Evolutionary conservation across 2,113 vertebrate species (phyloP), one percentile per base, ranked within the genome.

Genomic region (Salminus brasiliensis): DNA sequence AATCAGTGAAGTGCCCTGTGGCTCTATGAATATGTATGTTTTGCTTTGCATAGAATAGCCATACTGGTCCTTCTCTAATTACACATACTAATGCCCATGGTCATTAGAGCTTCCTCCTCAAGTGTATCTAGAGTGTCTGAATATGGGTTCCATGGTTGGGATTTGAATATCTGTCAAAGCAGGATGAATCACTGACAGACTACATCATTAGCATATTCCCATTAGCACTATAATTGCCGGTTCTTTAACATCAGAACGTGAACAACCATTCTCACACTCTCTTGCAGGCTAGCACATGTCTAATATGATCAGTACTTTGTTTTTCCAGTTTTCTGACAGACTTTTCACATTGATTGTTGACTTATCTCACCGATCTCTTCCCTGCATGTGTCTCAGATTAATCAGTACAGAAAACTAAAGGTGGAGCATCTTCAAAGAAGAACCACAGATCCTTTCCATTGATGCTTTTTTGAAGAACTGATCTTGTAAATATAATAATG

Each of bases 221-320:
- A 84, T 84, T 84, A 84, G 78, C 36, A 59, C n/a, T 11, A 70
- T 80, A 83, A 73, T 75, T 75, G 78, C 78, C 74, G 25, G n/a
- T 74, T 66, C 76, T 79, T 72, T 79, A 72, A 79, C 57, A 34
- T 79, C 62, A 72, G 5, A 79, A 79, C 76, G 57, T 41, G 66
- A 66, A 72, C 57, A 55, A 52, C 43, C 59, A 25, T 30, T 47
- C 57, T 39, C 25, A 29, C n/a, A 29, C 27, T 29, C 41, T 23
- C 27, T 2, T 12, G 27, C 11, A 10, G 63, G 21, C 36, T 69
- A n/a, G 21, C 47, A n/a, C 5, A 30, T 9, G 13, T 62, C 41
- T 43, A 49, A 18, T 36, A 62, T 23, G 45, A 60, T 45, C 55
- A 7, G 1, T 60, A 9, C 34, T 21, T 25, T 43, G 5, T n/a